Percentiles rank a stretch among this genome's conserved stretches.
Evolutionary conservation across 2,113 vertebrate genomes (phyloP).

Genomic region (Apus apus): DNA sequence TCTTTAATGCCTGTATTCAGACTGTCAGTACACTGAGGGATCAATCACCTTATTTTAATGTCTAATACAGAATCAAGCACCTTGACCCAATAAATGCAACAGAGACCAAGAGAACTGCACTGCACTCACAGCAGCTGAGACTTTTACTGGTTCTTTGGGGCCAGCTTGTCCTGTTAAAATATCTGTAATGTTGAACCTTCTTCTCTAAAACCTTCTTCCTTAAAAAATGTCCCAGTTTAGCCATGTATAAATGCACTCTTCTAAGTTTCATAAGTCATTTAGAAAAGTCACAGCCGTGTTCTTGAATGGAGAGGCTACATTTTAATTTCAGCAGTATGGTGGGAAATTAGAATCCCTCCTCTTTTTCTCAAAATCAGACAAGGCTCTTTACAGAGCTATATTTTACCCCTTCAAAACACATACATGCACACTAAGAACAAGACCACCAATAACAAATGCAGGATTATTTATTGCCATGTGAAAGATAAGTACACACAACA

Average conservation of each 20-base stretch:
- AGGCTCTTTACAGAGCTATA: background rate
- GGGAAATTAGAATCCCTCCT: background rate
- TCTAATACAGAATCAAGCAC: background rate
- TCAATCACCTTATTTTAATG: background rate
- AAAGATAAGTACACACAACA: conserved; percentile 4
- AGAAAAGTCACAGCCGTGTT: background rate
- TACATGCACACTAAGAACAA: background rate
- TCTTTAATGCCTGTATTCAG: background rate
- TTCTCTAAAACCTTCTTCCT: background rate
- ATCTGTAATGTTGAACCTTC: background rate
- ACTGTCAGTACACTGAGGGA: background rate
- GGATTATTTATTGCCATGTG: background rate
- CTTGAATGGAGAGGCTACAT: background rate
- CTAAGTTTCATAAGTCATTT: background rate
- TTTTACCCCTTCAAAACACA: background rate
- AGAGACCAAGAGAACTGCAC: background rate
- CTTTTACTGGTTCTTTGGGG: background rate
- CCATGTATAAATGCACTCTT: background rate
- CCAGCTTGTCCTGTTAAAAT: background rate
- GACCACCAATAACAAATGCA: conserved; percentile 11
- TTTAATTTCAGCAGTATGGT: background rate
- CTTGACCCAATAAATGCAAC: background rate
- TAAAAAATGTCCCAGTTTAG: background rate
- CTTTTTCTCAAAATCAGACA: conserved; percentile 20
- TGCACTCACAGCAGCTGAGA: background rate